Base-by-base conservation (phyloP, 53 echinoderm and acorn worm genomes). In the Hippasteria phrygiana region DNA sequence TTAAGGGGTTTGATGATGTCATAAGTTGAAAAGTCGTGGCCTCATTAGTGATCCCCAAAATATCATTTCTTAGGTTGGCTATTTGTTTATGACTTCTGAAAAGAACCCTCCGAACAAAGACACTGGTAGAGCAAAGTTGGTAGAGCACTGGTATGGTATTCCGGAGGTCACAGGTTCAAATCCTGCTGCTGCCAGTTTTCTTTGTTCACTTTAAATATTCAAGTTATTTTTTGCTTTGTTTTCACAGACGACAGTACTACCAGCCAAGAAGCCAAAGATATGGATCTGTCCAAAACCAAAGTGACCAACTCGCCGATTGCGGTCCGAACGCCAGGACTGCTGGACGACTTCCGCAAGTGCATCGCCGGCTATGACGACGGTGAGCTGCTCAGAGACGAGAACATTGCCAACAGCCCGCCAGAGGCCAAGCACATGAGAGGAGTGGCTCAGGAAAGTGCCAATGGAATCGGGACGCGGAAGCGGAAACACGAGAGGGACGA, bases 281-380 rank as follows among this genome's bases (percentile, higher is more conserved):
- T 89, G 89, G 89, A 89, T 41, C 70, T 89, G 71, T 51, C 62
- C 41, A 67, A 78, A 55, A 81, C 64, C 81, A 89, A 79, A 79
- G 65, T 38, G 34, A 71, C 55, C 73, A 55, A 63, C 75, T 39
- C 75, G 26, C 37, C 74, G 17, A 41, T 34, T 36, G 74, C 71
- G 20, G 39, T 33, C 78, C 56, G 74, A 77, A 41, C 59, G 4
- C 79, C 89, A 1, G 89, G 97, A 76, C 90, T 96, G 48, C 87
- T 96, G 67, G 97, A 96, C n/a, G 97, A 96, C 83, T 96, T 96
- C 75, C 91, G 90, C 71, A 96, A 96, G 80, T 96, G 97, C 92
- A 96, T 96, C 64, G 97, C 89, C 4, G 95, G 95, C 73, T 96
- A 95, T 34, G 97, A 95, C 56, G 90, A 93, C 20, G 43, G 82